A percentile compares a stretch with the other conserved stretches of the same genome.
Conservation (phyloP, 2,888 invertebrate genomes). For the Blastobasis lacticolella region DNA sequence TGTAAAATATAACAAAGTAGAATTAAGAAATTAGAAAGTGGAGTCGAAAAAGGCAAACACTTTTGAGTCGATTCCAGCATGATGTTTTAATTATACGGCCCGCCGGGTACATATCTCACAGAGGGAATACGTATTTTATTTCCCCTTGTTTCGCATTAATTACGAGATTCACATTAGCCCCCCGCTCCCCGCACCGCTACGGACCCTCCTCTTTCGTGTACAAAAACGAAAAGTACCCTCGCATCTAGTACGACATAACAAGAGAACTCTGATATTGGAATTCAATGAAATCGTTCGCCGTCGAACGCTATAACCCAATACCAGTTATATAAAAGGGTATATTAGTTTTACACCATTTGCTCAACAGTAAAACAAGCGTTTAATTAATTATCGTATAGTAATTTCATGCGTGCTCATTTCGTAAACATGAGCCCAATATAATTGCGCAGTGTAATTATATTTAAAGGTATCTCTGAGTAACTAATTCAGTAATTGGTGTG, state of each 20-base stretch:
- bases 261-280: constrained; percentile 26
- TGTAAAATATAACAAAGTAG: background rate
- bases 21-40: constrained; percentile 1
- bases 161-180: constrained; percentile 32
- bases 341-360: no score
- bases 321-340: no score
- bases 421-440: no score
- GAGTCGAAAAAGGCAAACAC: constrained; percentile 14
- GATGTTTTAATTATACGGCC: constrained; percentile 53
- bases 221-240: constrained; percentile 36
- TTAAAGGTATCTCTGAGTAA: no score
- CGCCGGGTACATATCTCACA: constrained; percentile 35
- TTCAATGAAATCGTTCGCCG: constrained; percentile 7
- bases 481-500: no score
- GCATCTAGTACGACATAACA: constrained; percentile 31
- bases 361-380: no score
- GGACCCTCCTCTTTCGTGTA: constrained; percentile 40
- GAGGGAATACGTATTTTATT: constrained; percentile 44
- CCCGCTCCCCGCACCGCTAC: constrained; percentile 12
- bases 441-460: no score
- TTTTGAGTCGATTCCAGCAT: constrained; percentile 26
- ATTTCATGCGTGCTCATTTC: no score
- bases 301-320: background rate
- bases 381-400: no score
- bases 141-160: constrained; percentile 56